Base-by-base conservation (phyloP, 2,888 invertebrate genomes). In the Hirtodrosophila cameraria region DNA sequence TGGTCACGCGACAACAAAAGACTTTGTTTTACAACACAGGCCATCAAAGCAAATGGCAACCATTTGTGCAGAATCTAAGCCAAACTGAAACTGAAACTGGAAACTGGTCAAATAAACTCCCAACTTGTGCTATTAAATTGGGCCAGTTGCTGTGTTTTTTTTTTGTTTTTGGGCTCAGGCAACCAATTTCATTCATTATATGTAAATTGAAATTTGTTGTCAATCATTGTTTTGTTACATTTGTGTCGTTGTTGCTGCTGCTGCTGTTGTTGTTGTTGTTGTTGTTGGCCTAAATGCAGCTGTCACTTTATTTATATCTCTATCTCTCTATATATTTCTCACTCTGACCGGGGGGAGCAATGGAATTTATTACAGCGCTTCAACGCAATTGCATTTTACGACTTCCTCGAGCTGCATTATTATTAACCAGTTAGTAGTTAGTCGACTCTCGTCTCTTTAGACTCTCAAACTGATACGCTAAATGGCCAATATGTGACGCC, bases 401-500 rank as follows among this genome's bases (percentile, higher is more conserved):
- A 75, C 86, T 82, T 82, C 86, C 88, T 80, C 70, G 31, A 72
- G 71, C 64, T 59, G 71, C 71, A 75, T 75, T 71, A 76, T 66
- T 73, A 68, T 67, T 66, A 63, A 42, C 66, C 58, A 64, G 58
- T 60, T 54, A 68, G 67, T 50, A 65, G 65, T 72, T 59, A 41
- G 57, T 52, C 30, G 55, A 16, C 35, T 58, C 77, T 76, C 74
- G n/a, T n/a, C n/a, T n/a, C n/a, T n/a, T 64, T 39, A 20, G 48
- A 25, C 53, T 16, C 27, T 39, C 38, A 52, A 45, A 54, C 70
- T 74, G 82, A 86, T 86, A 77, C 85, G 85, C 82, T 74, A 68
- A 86, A 70, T 85, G 67, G 71, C 74, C 79, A 86, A 85, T 84
- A 77, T 81, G 66, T 83, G 81, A 81, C 69, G 84, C 65, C 67